Conservation (phyloP, 2,888 invertebrate genomes). For the Argyresthia goedartella region DNA sequence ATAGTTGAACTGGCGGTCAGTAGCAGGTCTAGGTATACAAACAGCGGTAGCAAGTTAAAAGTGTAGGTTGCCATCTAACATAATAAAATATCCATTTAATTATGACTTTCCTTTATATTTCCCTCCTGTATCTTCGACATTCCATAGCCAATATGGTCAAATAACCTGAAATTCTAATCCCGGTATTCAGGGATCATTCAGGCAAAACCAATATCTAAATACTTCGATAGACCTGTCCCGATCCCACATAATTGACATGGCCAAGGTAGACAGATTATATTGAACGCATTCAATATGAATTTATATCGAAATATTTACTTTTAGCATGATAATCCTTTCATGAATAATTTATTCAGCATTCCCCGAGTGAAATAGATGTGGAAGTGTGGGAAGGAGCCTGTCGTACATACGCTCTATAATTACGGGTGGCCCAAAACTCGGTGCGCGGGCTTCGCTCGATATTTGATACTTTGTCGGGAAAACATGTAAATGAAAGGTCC, state of each 20-base stretch:
- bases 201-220: no score
- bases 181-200: no score
- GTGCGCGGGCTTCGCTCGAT: neutral
- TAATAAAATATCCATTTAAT: no score
- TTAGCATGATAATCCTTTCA: constrained; percentile 17
- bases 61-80: no score
- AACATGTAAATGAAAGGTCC: constrained; percentile 6
- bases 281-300: constrained; percentile 1
- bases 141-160: no score
- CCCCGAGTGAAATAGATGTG: neutral
- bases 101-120: no score
- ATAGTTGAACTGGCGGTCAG: no score
- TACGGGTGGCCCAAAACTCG: neutral
- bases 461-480: constrained; percentile 1
- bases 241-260: neutral
- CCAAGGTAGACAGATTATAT: neutral
- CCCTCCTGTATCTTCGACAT: no score
- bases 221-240: neutral
- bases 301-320: constrained; percentile 1
- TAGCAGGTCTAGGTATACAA: no score
- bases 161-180: no score
- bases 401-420: neutral
- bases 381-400: neutral
- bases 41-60: no score
- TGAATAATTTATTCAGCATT: constrained; percentile 21